Evolutionary conservation across 2,888 invertebrate genomes (phyloP).

Genomic region (Drosophila niveifrons): DNA sequence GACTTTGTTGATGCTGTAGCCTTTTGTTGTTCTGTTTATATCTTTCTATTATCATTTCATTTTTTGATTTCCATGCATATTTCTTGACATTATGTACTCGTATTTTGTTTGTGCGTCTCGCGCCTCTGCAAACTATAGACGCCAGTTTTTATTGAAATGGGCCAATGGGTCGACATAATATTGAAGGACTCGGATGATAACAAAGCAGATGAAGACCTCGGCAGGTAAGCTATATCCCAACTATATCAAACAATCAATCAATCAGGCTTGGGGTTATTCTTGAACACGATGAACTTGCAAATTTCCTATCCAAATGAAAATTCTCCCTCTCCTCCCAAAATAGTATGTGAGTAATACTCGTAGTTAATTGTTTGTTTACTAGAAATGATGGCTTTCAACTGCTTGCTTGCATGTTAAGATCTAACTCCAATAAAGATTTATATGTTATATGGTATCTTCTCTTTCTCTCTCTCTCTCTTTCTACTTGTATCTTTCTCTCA

Average conservation of each 20-base stretch:
- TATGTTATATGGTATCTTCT: conserved; percentile 3
- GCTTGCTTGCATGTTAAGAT: conserved; percentile 43
- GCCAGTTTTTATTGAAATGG: conserved; percentile 84
- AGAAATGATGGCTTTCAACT: conserved; percentile 2
- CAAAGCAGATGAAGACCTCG: conserved; percentile 95
- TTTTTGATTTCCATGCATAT: conserved; percentile 67
- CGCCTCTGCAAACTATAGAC: conserved; percentile 78
- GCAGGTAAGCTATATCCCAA: conserved; percentile 89
- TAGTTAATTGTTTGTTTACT: conserved; percentile 20
- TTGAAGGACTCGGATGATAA: conserved; percentile 96
- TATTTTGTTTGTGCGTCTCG: conserved; percentile 59
- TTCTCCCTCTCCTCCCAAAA: background rate
- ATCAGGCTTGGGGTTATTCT: conserved; percentile 22
- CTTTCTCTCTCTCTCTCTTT: conserved; percentile 23
- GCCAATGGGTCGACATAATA: conserved; percentile 87
- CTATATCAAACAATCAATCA: background rate
- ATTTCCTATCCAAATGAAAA: conserved; percentile 14
- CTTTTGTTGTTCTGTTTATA: conserved; percentile 34
- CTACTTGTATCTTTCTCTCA: conserved; percentile 24
- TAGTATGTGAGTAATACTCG: conserved; percentile 61
- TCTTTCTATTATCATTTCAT: conserved; percentile 49
- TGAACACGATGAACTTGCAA: conserved; percentile 28
- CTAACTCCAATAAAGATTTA: conserved; percentile 11
- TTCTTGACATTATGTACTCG: conserved; percentile 65
- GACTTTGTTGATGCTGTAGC: conserved; percentile 46